Percentiles rank a stretch among this genome's conserved stretches.
phyloP scores from a whole-genome alignment of 2,113 vertebrate genomes.

The Dicrurus megarhynchus region DNA sequence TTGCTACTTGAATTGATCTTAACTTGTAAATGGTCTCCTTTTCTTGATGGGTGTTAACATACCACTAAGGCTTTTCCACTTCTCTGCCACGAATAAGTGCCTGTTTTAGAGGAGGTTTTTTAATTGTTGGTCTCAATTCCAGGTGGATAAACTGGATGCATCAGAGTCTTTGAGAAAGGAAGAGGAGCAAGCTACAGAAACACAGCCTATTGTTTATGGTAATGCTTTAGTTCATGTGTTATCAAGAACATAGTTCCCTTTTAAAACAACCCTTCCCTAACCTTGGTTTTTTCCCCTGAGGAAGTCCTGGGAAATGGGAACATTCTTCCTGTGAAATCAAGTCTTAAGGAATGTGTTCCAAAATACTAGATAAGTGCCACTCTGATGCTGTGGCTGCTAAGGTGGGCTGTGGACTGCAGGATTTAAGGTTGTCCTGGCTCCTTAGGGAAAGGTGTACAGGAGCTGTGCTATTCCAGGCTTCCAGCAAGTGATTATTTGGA shows the following conservation, averaged over 20 bases:
- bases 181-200: slow-evolving; percentile 97
- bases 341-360: background rate
- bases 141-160: slow-evolving; percentile 98
- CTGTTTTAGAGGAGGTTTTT: background rate
- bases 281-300: background rate
- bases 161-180: slow-evolving; percentile 98
- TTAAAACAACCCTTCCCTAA: background rate
- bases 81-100: slow-evolving; percentile 74
- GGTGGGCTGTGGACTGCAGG: background rate
- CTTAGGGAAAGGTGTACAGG: background rate
- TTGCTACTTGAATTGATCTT: slow-evolving; percentile 74
- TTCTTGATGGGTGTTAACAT: slow-evolving; percentile 74
- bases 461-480: background rate
- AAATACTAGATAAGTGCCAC: background rate
- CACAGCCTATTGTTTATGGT: slow-evolving; percentile 99
- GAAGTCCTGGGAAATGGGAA: background rate
- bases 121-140: slow-evolving; percentile 71
- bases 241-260: background rate
- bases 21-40: slow-evolving; percentile 70
- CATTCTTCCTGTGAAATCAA: background rate
- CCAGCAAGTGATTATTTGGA: background rate
- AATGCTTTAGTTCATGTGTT: slow-evolving; percentile 14
- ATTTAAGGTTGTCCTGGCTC: background rate
- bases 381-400: background rate
- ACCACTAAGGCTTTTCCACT: slow-evolving; percentile 85